Base-by-base conservation (phyloP, 2,888 invertebrate genomes). In the Calameuta idolon region DNA sequence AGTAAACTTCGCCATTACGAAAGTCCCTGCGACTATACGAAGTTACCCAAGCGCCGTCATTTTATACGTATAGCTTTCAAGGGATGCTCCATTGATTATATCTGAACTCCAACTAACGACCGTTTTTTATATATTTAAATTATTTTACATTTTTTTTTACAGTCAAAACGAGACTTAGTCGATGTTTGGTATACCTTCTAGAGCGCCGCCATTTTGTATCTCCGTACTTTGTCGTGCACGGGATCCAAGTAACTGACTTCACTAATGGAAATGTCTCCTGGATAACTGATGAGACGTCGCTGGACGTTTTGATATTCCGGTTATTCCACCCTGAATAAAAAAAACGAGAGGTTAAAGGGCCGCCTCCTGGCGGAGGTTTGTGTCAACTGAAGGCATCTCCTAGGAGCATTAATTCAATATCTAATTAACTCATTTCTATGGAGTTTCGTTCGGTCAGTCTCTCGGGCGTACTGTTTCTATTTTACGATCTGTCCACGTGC, bases 1-100 rank as follows among this genome's bases (percentile, higher is more conserved):
- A 90, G 90, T 90, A 90, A 90, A 90, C 90, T 90, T 90, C 85
- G 88, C 90, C 89, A 90, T 90, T 90, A 90, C 90, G 84, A 88
- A 87, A 87, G 73, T 69, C 69, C 34, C 69, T 33, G 12, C 4
- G 71, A 34, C 30, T 31, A 5, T 34, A 34, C 34, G 74, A 74
- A 35, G 74, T 74, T 74, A 74, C 74, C 30, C 37, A 12, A 12
- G 33, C 76, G 73, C 12, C 23, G 69, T 23, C 55, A 55, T 55
- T 55, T 55, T 9, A 23, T 23, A 55, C 23, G 23, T 55, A 55
- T 9, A 55, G 9, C 55, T 55, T 55, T 55, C 23, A 9, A 23
- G 2, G 23, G 55, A 55, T 55, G 23, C 55, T 55, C 9, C 23
- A 23, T 55, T 55, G 9, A 23, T 2, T 55, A 9, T 23, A 23